Percentiles rank a stretch among this genome's conserved stretches.
phyloP scores from a whole-genome alignment of 2,113 vertebrate species.

The Rousettus leschenaultii region DNA sequence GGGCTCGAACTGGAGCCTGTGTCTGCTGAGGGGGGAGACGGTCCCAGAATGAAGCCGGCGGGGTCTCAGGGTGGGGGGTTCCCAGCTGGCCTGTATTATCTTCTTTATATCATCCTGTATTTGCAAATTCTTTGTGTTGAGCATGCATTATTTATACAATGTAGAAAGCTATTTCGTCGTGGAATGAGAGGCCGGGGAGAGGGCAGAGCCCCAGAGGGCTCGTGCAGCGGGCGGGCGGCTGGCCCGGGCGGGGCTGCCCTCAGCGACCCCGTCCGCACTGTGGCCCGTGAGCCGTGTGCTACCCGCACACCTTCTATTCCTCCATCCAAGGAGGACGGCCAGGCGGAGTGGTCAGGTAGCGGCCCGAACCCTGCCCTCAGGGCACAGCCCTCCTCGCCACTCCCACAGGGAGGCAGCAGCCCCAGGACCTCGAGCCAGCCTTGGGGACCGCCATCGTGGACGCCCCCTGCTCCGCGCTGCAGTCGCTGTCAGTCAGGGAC shows the following conservation, averaged over 20 bases:
- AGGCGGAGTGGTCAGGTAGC: neutral
- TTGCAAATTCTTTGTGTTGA: neutral
- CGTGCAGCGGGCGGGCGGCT: accelerated
- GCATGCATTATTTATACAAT: neutral
- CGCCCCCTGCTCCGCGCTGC: neutral
- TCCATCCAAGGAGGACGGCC: accelerated
- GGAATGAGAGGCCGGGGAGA: neutral
- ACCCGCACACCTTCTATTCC: accelerated
- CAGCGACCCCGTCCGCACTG: accelerated
- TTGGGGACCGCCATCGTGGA: neutral
- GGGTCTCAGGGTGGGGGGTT: accelerated
- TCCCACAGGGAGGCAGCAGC: accelerated
- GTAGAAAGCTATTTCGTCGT: too few relatives aligned
- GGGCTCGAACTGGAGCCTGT: neutral
- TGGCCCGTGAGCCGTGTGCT: accelerated
- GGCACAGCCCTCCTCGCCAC: neutral
- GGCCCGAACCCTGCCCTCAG: neutral
- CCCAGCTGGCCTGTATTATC: neutral
- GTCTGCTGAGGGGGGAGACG: neutral
- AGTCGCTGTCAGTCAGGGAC: too few relatives aligned
- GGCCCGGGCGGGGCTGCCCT: neutral
- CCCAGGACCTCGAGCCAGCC: neutral
- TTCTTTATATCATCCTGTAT: accelerated
- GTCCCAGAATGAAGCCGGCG: accelerated
- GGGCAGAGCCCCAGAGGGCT: neutral